Percentiles rank a stretch among this genome's conserved stretches.
phyloP scores from a whole-genome alignment of 92 coral and sea anemone genomes.

The Parazoanthus atlanticus region DNA sequence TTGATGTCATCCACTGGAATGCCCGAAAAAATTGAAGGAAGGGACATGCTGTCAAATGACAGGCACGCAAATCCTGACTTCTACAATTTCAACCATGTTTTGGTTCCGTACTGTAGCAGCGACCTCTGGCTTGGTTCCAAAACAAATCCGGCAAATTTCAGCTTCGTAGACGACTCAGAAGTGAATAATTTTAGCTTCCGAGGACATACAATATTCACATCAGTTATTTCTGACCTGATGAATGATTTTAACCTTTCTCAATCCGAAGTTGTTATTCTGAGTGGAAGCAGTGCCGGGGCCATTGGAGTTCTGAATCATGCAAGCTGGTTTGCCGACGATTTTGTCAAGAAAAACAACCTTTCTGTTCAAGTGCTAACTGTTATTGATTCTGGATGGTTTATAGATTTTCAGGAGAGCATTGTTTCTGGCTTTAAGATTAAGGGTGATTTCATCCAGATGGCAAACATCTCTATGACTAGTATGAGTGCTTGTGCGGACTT shows the following conservation, averaged over 20 bases:
- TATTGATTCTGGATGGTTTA: conserved; percentile 67
- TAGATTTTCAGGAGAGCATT: conserved; percentile 61
- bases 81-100: conserved; percentile 50
- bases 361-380: conserved; percentile 38
- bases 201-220: conserved; percentile 56
- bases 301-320: conserved; percentile 64
- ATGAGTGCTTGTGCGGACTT: conserved; percentile 49
- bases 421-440: conserved; percentile 39
- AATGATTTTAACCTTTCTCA: conserved; percentile 11
- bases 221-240: conserved; percentile 44
- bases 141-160: conserved; percentile 31
- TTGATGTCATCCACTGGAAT: conserved; percentile 57
- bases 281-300: conserved; percentile 69
- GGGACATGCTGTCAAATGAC: conserved; percentile 51
- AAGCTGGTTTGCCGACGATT: conserved; percentile 30
- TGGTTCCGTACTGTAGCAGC: conserved; percentile 71
- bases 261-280: conserved; percentile 41
- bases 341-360: conserved; percentile 1
- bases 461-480: conserved; percentile 23
- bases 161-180: conserved; percentile 38
- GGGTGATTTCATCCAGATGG: conserved; percentile 33
- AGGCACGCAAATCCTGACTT: conserved; percentile 55
- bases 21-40: conserved; percentile 52
- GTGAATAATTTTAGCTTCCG: conserved; percentile 59
- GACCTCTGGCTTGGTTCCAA: conserved; percentile 67